Evolutionary conservation across 2,797 vertebrate species (phyloP).

Genomic region (Ptychadena robeensis): DNA sequence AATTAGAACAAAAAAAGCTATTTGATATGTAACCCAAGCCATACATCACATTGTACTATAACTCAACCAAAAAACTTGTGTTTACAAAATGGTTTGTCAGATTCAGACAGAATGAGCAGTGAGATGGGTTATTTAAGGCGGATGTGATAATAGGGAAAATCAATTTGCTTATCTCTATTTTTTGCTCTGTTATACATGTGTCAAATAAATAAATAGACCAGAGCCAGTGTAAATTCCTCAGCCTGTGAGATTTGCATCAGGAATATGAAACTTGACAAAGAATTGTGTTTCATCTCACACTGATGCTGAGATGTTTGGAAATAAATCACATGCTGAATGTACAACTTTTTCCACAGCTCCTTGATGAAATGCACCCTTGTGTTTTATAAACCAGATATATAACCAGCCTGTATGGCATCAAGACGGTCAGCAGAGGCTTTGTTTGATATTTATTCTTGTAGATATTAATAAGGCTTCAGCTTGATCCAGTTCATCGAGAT

Average conservation of each 20-base stretch:
- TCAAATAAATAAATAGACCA: neutral
- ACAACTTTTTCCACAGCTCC: neutral
- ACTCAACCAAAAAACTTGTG: no score
- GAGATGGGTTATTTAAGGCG: neutral
- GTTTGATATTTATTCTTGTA: neutral
- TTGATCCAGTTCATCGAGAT: no score
- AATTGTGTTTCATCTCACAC: constrained; percentile 12
- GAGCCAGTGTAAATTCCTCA: neutral
- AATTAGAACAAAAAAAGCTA: neutral
- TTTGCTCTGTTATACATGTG: neutral
- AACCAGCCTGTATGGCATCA: neutral
- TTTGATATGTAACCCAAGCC: constrained; percentile 1
- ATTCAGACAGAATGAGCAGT: neutral
- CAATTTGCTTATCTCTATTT: neutral
- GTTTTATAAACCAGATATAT: constrained; percentile 19
- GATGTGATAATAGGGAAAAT: constrained; percentile 18
- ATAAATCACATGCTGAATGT: constrained; percentile 11
- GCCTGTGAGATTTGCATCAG: neutral
- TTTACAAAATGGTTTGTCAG: neutral
- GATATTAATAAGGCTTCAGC: neutral
- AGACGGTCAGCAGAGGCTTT: neutral
- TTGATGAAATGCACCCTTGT: constrained; percentile 20
- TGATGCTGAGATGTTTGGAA: neutral
- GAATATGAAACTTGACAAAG: constrained; percentile 6
- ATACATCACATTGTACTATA: neutral